Percentiles rank a stretch among this genome's conserved stretches.
These are phyloP conservation scores for Halictus ligatus DNA, from an alignment of 2,888 invertebrate genomes.

Conservation along the genomic window DNA sequence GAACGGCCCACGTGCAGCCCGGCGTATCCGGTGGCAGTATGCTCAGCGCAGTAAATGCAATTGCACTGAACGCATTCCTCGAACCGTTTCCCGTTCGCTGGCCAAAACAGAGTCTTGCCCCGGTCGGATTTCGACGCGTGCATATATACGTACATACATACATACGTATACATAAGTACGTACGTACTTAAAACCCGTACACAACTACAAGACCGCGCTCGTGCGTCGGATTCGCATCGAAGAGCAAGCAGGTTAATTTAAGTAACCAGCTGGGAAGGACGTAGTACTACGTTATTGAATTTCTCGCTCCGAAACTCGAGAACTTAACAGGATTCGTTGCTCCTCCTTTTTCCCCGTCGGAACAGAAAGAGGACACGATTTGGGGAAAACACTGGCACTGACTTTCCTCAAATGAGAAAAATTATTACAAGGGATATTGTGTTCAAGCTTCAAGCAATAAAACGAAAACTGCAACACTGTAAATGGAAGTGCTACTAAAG, in stretches of 20 bases:
- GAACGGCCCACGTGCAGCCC: background rate
- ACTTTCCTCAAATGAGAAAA: background rate
- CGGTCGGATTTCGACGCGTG: conserved; percentile 1
- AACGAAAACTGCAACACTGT: too few relatives aligned
- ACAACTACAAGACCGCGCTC: background rate
- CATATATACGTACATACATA: background rate
- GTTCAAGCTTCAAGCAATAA: too few relatives aligned
- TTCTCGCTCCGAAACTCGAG: background rate
- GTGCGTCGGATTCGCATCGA: conserved; percentile 14
- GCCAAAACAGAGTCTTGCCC: conserved; percentile 23
- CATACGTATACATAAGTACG: background rate
- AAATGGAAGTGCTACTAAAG: too few relatives aligned
- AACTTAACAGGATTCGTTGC: background rate
- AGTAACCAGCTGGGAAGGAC: conserved; percentile 2
- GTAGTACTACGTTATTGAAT: conserved; percentile 5
- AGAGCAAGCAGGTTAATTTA: conserved; percentile 18
- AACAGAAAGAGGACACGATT: background rate
- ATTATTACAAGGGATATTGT: background rate
- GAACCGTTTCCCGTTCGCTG: conserved; percentile 21
- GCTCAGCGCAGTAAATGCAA: conserved; percentile 28
- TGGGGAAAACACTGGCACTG: background rate
- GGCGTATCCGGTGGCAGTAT: background rate
- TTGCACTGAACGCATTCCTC: conserved; percentile 32
- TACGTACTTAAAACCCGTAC: background rate
- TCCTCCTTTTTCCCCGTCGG: background rate